Evolutionary conservation across 2,797 vertebrate species (phyloP).

Genomic region (Mycteria americana): DNA sequence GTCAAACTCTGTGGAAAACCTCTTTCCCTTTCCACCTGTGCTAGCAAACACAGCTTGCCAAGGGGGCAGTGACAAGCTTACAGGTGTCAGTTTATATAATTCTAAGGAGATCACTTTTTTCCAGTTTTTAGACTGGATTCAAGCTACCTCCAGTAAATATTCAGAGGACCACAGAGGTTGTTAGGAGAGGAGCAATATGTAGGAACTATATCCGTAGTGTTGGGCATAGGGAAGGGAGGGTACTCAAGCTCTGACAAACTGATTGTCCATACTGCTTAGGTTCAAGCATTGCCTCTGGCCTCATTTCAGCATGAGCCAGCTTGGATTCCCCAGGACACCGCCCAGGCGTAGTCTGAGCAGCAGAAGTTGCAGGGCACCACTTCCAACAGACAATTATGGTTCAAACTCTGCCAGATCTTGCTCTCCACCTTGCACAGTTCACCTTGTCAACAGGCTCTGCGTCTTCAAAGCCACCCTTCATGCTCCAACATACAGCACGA

Average conservation of each 20-base stretch:
- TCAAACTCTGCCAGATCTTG: background rate
- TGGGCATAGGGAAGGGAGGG: background rate
- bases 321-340: rapidly evolving
- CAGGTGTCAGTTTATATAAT: background rate
- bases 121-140: background rate
- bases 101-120: background rate
- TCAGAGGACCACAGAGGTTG: background rate
- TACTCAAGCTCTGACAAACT: background rate
- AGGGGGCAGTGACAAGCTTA: background rate
- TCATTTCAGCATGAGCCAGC: background rate
- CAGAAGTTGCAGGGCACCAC: background rate
- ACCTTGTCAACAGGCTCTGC: background rate
- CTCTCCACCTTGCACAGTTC: background rate
- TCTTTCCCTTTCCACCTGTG: background rate
- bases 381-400: background rate
- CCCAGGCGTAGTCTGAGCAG: background rate
- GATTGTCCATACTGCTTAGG: background rate
- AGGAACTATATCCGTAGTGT: background rate
- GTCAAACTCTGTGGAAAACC: background rate
- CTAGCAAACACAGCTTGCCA: background rate
- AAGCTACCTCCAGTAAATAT: background rate
- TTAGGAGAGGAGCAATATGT: background rate
- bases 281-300: background rate
- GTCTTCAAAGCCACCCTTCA: background rate
- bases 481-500: background rate